Base-by-base conservation (phyloP, 1,140 invertebrate genomes). In the Penaeus japonicus region DNA sequence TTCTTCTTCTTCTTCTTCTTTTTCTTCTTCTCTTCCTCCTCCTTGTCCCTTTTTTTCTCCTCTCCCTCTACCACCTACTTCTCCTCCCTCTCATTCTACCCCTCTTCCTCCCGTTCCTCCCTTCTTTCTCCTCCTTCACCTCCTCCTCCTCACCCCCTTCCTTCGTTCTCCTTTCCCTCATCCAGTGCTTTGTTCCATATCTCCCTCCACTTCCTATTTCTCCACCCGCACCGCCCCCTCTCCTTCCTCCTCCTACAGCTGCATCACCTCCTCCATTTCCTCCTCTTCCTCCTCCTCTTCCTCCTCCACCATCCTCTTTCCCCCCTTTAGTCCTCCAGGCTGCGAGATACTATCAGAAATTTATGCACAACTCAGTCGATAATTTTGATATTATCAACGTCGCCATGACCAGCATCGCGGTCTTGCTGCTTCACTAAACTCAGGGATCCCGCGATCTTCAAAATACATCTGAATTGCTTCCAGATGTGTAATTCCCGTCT, bases 331-430 rank as follows among this genome's bases (percentile, higher is more conserved):
- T 70, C 65, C 54, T 32, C 54, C 57, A 27, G 4, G 32, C 18
- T 53, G 39, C 39, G 22, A 78, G 77, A 78, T 78, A 4, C 20
- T 83, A 83, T 83, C 80, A 59, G 57, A 39, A 59, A 83, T 83
- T 83, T 83, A 83, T 83, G 57, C 27, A 39, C 30, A 17, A 18
- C 27, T 62, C n/a, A 22, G 24, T 32, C 80, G 80, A 83, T 83
- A 59, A 62, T 57, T 83, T 83, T 83, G 80, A 83, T 83, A 62
- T 57, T 83, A 83, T 83, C 80, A 39, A 35, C 57, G 15, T 10
- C 24, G 27, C 57, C 80, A 83, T 65, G 59, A 57, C 80, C 32
- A 22, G 30, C 57, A 20, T 15, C 57, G 80, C 30, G 18, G 80
- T 32, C 3, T 27, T 15, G 17, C 80, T 39, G 80, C 57, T 83